Conservation (phyloP, 2,797 vertebrate genomes). For the Paedocypris micromegethes region DNA sequence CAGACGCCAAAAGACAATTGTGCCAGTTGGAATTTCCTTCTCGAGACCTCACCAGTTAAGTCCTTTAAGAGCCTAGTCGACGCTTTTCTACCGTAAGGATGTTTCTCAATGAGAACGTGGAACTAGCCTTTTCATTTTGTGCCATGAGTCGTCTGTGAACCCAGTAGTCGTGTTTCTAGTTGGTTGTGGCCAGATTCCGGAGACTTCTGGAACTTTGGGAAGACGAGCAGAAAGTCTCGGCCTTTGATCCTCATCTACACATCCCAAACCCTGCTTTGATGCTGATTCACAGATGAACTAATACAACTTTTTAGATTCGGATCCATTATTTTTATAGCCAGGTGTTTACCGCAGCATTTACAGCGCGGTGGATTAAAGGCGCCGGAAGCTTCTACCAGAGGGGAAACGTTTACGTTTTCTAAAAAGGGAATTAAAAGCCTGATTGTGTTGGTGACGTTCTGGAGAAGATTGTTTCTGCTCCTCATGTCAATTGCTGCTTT, state of each 20-base stretch:
- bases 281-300: conserved; percentile 37
- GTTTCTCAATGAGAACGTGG: conserved; percentile 24
- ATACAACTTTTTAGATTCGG: conserved; percentile 30
- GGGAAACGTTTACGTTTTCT: conserved; percentile 20
- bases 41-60: conserved; percentile 8
- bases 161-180: conserved; percentile 42
- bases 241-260: conserved; percentile 30
- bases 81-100: too few relatives aligned
- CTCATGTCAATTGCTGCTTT: conserved; percentile 66
- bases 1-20: conserved; percentile 14
- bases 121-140: conserved; percentile 54
- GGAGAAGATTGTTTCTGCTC: conserved; percentile 47
- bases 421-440: conserved; percentile 66
- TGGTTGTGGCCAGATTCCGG: conserved; percentile 34
- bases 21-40: conserved; percentile 9
- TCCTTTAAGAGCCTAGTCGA: neutral
- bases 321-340: conserved; percentile 37
- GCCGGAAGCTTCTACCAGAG: conserved; percentile 36
- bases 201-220: conserved; percentile 24
- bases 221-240: conserved; percentile 7
- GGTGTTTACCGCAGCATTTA: conserved; percentile 53
- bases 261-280: conserved; percentile 36
- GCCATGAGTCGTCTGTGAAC: conserved; percentile 55
- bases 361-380: conserved; percentile 53
- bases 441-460: conserved; percentile 69